Conservation (phyloP, 2,797 vertebrate species). For the Enteromius argenteus region DNA sequence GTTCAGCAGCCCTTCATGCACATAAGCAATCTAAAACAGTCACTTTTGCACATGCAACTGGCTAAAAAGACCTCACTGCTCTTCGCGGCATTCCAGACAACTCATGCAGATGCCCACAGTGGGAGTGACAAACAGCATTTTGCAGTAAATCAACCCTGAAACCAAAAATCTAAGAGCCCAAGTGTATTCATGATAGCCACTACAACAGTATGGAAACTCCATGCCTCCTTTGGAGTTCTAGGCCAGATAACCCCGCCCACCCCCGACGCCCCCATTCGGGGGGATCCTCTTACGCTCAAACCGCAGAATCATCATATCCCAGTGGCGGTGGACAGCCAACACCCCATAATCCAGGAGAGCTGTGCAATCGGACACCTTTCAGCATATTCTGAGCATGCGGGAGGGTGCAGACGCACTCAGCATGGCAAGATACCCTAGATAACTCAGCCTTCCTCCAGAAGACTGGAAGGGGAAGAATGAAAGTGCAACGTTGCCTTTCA, state of each 20-base stretch:
- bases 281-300: slow-evolving; percentile 77
- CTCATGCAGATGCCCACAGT: not conserved
- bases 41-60: not conserved
- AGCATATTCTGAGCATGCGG: slow-evolving; percentile 81
- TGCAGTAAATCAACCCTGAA: slow-evolving; percentile 46
- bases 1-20: not conserved
- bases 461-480: slow-evolving; percentile 70
- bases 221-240: slow-evolving; percentile 52
- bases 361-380: slow-evolving; percentile 76
- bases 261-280: slow-evolving; percentile 61
- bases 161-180: slow-evolving; percentile 28
- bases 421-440: slow-evolving; percentile 71
- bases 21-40: not conserved
- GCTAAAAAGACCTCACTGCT: not conserved
- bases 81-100: slow-evolving; percentile 14
- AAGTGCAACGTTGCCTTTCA: slow-evolving; percentile 67
- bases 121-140: not conserved
- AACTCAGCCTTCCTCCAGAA: slow-evolving; percentile 64
- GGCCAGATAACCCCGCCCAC: slow-evolving; percentile 71
- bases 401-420: slow-evolving; percentile 75
- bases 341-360: slow-evolving; percentile 78
- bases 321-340: slow-evolving; percentile 76
- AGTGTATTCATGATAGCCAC: slow-evolving; percentile 58
- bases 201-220: slow-evolving; percentile 46
- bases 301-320: slow-evolving; percentile 80